Evolutionary conservation across 2,797 vertebrate species (phyloP), one percentile per base, ranked within the genome.

Genomic region (Oreortyx pictus): DNA sequence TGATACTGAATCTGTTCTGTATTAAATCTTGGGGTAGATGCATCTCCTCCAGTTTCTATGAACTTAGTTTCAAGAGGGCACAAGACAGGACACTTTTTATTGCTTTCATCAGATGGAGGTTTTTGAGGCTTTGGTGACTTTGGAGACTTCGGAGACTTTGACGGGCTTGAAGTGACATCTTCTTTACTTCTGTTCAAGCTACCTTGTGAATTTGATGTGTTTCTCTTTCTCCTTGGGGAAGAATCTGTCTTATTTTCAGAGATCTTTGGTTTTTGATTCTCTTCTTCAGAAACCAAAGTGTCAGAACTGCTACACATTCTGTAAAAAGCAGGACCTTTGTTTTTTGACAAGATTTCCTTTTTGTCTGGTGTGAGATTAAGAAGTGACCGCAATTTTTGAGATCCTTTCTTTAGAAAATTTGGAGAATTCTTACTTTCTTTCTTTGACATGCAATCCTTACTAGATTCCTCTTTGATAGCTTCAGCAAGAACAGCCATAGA

Each of bases 331-430:
- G 97, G 95, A 33, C 97, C 97, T 88, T 97, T 97, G 71, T 86
- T 98, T 97, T 97, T 97, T 5, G 97, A 90, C 27, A 97, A 97
- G 78, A 59, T 96, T 56, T 98, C 98, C 84, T 98, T 98, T 95
- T 98, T 99, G 50, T 99, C 98, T 47, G 97, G 97, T 27, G 98
- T 97, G 88, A 99, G 98, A 93, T 98, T 98, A 67, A 99, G 96
- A 39, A 99, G 95, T 0, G 99, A 99, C 59, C 98, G 98, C 27
- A 99, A 96, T 96, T 99, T 99, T 83, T 98, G 98, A 54, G 98
- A 97, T 65, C 98, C 98, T 31, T 97, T 99, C 96, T 99, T 98
- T 39, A 98, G 92, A 94, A 98, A 98, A 86, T 85, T 98, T 7
- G 98, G 98, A 5, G 98, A 98, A 65, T 88, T 95, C 20, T 93